Conservation (phyloP, 2,888 invertebrate genomes). For the Leptura quadrifasciata region DNA sequence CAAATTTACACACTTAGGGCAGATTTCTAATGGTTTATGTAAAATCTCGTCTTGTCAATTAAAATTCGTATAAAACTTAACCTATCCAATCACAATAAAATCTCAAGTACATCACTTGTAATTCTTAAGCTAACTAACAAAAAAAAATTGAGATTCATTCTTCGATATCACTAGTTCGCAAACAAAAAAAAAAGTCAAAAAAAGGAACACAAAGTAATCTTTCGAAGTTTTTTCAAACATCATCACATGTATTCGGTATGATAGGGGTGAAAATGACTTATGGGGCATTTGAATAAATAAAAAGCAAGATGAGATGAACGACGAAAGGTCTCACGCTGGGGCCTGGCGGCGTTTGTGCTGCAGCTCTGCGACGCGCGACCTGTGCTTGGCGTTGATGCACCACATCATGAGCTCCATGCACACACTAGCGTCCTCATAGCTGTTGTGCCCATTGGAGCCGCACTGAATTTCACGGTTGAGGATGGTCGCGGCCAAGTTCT, state of each 20-base stretch:
- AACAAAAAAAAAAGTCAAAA: slow-evolving; percentile 21
- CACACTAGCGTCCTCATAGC: slow-evolving; percentile 93
- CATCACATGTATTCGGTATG: slow-evolving; percentile 12
- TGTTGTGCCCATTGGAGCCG: slow-evolving; percentile 88
- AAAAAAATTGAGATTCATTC: slow-evolving; percentile 39
- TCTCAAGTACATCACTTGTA: slow-evolving; percentile 35
- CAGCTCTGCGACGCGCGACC: slow-evolving; percentile 7
- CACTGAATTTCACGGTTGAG: slow-evolving; percentile 90
- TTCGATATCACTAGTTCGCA: slow-evolving; percentile 29
- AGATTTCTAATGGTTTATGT: background rate
- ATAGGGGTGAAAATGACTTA: slow-evolving; percentile 36
- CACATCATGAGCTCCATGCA: slow-evolving; percentile 92
- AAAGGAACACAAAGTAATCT: slow-evolving; percentile 40
- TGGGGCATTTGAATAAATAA: slow-evolving; percentile 53
- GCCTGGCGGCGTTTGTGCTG: background rate
- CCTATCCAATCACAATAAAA: slow-evolving; percentile 38
- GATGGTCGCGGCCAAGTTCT: slow-evolving; percentile 83
- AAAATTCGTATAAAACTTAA: slow-evolving; percentile 33
- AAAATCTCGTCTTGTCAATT: background rate
- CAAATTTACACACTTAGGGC: background rate
- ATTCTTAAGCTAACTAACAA: slow-evolving; percentile 28
- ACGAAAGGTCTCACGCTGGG: background rate
- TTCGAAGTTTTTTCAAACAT: slow-evolving; percentile 6
- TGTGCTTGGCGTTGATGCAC: slow-evolving; percentile 79
- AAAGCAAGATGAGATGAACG: slow-evolving; percentile 46